Evolutionary conservation across 2,113 vertebrate species (phyloP), one percentile per base, ranked within the genome.

Genomic region (Hiodon tergisus): DNA sequence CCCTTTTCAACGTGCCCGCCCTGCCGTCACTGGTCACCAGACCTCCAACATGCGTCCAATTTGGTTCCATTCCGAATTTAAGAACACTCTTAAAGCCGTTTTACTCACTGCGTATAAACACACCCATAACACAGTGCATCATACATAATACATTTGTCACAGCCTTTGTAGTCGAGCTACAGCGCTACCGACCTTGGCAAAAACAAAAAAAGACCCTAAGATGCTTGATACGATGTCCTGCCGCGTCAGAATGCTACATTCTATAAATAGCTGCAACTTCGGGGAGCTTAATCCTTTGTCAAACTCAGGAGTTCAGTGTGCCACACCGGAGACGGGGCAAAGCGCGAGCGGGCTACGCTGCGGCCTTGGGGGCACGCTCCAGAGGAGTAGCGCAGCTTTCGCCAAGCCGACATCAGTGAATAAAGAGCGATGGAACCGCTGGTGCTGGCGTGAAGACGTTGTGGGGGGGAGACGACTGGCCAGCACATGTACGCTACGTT

Each of bases 211-310:
- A 71, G 46, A 55, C 14, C 9, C 47, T 10, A 54, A 67, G 60
- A 75, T 59, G 63, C 73, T 54, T 70, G 65, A 63, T 61, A 61
- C 60, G 74, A 63, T 55, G 47, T 69, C 67, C 68, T 48, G n/a
- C 68, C 47, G 59, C 46, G 68, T 61, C 68, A 76, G 69, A 69
- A 52, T 69, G 74, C 51, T 76, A 68, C 31, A 57, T 76, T 16
- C 68, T 76, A 76, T 71, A 65, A 65, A 71, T 76, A 71, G 57
- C 5, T 5, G 7, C 10, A 17, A n/a, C 57, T 71, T 63, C 48
- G 51, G 47, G 58, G 66, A 69, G 59, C 71, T 69, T 71, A 71
- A 71, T 76, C 75, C 75, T 51, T 48, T 51, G n/a, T 17, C 46
- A 9, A n/a, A 71, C 11, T 3, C 57, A 31, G 31, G 31, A 31